phyloP scores from a whole-genome alignment of 1,140 invertebrate genomes.

The Drosophila asahinai region DNA sequence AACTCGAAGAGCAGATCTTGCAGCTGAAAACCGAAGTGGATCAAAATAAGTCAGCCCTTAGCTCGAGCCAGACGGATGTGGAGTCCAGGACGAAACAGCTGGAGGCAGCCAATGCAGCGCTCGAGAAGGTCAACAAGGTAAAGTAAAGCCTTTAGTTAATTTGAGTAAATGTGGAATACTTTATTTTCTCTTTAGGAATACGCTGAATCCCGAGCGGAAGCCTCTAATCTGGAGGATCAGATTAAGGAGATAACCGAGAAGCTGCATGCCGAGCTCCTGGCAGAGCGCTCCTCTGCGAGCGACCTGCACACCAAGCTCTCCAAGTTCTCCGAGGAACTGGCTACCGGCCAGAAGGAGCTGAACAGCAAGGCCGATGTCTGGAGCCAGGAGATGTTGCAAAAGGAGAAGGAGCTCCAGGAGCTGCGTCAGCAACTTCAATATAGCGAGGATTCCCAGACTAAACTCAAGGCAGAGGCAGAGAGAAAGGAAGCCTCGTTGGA shows the following conservation, averaged over 20 bases:
- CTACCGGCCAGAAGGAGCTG: conserved; percentile 51
- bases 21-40: conserved; percentile 17
- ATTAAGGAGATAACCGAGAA: conserved; percentile 49
- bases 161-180: no score
- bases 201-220: conserved; percentile 76
- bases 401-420: conserved; percentile 61
- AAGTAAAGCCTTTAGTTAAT: conserved; percentile 12
- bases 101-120: conserved; percentile 33
- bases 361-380: conserved; percentile 55
- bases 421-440: conserved; percentile 50
- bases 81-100: conserved; percentile 35
- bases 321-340: conserved; percentile 61
- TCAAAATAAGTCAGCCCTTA: conserved; percentile 12
- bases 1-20: conserved; percentile 30
- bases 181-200: conserved; percentile 9
- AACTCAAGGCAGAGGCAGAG: conserved; percentile 45
- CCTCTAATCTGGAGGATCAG: conserved; percentile 57
- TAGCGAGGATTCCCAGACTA: conserved; percentile 40
- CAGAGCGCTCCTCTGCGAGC: conserved; percentile 19
- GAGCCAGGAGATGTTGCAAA: conserved; percentile 49
- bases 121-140: conserved; percentile 51
- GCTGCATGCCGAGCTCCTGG: conserved; percentile 61
- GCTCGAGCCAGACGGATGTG: conserved; percentile 32
- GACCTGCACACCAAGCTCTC: conserved; percentile 59
- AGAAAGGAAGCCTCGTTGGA: conserved; percentile 29